A percentile compares a stretch with the other conserved stretches of the same genome.
These are phyloP conservation scores for Talpa occidentalis DNA, from an alignment of 2,113 vertebrate genomes.

Conservation along the genomic window DNA sequence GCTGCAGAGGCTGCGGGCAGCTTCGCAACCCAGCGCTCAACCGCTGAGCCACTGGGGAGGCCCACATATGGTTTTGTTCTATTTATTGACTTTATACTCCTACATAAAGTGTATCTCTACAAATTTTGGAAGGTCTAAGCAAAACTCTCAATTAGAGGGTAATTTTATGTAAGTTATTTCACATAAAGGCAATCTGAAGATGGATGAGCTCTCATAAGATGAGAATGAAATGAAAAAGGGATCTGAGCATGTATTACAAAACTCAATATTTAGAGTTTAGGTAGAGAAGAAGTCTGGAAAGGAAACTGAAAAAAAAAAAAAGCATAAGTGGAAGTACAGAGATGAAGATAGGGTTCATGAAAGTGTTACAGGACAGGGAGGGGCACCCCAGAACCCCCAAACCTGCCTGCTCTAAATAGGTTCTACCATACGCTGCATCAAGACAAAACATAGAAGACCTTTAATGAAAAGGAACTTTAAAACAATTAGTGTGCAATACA, in stretches of 20 bases:
- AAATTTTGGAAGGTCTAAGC: not conserved
- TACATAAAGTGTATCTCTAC: not conserved
- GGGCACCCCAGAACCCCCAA: too few relatives aligned
- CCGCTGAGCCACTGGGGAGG: too few relatives aligned
- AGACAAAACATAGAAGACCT: too few relatives aligned
- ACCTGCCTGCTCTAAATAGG: too few relatives aligned
- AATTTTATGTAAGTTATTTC: slow-evolving; percentile 1
- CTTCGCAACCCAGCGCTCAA: too few relatives aligned
- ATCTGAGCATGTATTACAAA: not conserved
- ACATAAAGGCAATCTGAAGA: not conserved
- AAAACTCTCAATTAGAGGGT: not conserved
- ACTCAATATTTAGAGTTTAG: not conserved
- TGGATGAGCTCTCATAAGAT: not conserved
- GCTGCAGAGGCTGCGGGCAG: too few relatives aligned
- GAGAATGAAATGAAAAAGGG: not conserved
- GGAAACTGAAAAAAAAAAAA: not conserved
- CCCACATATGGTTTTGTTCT: not conserved
- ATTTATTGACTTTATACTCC: not conserved
- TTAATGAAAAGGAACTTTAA: too few relatives aligned
- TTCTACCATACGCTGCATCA: too few relatives aligned
- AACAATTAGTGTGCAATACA: too few relatives aligned
- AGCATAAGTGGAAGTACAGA: not conserved
- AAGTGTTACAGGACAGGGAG: too few relatives aligned
- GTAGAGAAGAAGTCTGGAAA: not conserved
- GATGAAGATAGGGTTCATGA: not conserved